A percentile compares a stretch with the other conserved stretches of the same genome.
Evolutionary conservation across 2,888 invertebrate species (phyloP).

Genomic region (Mellilla xanthometata): DNA sequence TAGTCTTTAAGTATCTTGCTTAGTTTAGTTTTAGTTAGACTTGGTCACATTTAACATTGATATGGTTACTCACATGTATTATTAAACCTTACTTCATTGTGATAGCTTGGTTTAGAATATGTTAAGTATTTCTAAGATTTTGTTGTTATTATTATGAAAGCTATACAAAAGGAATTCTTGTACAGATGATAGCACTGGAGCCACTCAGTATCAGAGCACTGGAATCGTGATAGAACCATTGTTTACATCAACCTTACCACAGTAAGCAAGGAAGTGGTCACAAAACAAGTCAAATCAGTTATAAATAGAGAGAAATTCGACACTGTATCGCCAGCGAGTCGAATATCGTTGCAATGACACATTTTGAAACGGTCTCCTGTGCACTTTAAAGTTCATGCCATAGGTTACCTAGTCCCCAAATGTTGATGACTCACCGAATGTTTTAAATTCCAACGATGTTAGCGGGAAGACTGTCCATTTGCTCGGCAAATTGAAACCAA

Average conservation of each 20-base stretch:
- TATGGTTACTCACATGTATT: too few relatives aligned
- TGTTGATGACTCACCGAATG: constrained; percentile 77
- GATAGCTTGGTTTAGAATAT: too few relatives aligned
- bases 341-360: constrained; percentile 9
- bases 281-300: constrained; percentile 40
- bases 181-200: too few relatives aligned
- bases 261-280: constrained; percentile 37
- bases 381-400: constrained; percentile 26
- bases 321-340: constrained; percentile 24
- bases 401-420: constrained; percentile 50
- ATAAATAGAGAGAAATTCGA: constrained; percentile 49
- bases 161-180: too few relatives aligned
- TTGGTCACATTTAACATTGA: too few relatives aligned
- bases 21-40: too few relatives aligned
- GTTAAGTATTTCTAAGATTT: too few relatives aligned
- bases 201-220: background rate
- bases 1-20: too few relatives aligned
- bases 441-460: constrained; percentile 78
- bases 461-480: constrained; percentile 74
- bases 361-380: constrained; percentile 13
- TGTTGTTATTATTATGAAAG: too few relatives aligned
- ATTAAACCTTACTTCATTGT: too few relatives aligned
- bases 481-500: constrained; percentile 62
- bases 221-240: background rate
- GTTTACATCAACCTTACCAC: constrained; percentile 34